phyloP scores from a whole-genome alignment of 2,113 vertebrate genomes.

The Mobula hypostoma region DNA sequence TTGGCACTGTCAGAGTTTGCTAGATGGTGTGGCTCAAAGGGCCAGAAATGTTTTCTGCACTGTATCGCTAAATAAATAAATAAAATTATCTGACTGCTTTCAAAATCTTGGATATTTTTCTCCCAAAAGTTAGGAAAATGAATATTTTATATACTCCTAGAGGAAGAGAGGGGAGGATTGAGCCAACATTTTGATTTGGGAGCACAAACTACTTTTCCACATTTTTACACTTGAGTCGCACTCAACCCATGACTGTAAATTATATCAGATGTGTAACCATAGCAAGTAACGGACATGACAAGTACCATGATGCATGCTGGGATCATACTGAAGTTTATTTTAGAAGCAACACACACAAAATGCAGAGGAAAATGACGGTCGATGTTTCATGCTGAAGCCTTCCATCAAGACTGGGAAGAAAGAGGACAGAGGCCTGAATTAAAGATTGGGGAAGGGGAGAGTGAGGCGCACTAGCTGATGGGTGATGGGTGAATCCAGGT shows the following conservation, averaged over 20 bases:
- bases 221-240: background rate
- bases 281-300: background rate
- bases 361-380: too few relatives aligned
- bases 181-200: background rate
- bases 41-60: too few relatives aligned
- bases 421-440: too few relatives aligned
- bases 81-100: background rate
- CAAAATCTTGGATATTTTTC: background rate
- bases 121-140: background rate
- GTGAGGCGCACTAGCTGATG: too few relatives aligned
- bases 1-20: too few relatives aligned
- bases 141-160: background rate
- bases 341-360: background rate
- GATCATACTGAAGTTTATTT: background rate
- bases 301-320: background rate
- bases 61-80: too few relatives aligned
- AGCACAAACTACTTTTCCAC: background rate
- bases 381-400: too few relatives aligned
- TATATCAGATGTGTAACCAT: background rate
- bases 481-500: too few relatives aligned
- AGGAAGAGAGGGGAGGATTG: background rate
- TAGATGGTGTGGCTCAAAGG: too few relatives aligned
- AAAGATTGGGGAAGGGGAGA: too few relatives aligned
- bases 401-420: too few relatives aligned
- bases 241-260: background rate